A percentile compares a stretch with the other conserved stretches of the same genome.
Conservation (phyloP, 2,113 vertebrate species). For the Xyliphius kryptos region DNA sequence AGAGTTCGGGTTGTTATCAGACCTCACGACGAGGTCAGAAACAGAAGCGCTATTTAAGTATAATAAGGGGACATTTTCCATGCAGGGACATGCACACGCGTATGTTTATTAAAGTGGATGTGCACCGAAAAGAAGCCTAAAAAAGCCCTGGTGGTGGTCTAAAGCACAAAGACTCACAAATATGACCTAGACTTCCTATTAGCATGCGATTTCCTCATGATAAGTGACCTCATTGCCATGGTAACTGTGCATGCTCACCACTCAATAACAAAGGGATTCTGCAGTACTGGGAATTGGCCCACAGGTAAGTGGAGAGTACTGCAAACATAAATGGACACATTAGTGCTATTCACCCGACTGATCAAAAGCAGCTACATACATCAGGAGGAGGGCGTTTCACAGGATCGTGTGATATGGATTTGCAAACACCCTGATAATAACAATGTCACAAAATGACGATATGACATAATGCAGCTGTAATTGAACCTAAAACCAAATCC, state of each 20-base stretch:
- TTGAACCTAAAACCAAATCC: too few relatives aligned
- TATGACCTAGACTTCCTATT: conserved; percentile 30
- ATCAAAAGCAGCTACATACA: too few relatives aligned
- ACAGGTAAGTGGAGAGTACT: background rate
- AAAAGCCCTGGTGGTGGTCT: background rate
- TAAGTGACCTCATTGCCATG: conserved; percentile 31
- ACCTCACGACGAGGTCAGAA: background rate
- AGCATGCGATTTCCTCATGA: conserved; percentile 9
- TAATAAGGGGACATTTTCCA: background rate
- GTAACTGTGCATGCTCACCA: conserved; percentile 20
- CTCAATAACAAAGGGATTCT: conserved; percentile 3
- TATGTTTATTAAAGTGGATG: background rate
- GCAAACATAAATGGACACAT: background rate
- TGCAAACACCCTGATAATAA: too few relatives aligned
- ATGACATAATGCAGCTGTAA: too few relatives aligned
- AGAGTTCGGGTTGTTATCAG: conserved; percentile 8
- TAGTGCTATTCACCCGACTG: too few relatives aligned
- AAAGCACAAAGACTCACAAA: conserved; percentile 3
- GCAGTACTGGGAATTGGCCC: conserved; percentile 20
- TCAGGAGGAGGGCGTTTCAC: too few relatives aligned
- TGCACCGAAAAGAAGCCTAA: too few relatives aligned
- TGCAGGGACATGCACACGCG: background rate
- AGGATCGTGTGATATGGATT: too few relatives aligned
- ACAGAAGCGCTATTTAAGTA: conserved; percentile 8
- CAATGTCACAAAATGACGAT: too few relatives aligned